Evolutionary conservation across 1,140 invertebrate genomes (phyloP).

Genomic region (Drosophila malerkotliana): DNA sequence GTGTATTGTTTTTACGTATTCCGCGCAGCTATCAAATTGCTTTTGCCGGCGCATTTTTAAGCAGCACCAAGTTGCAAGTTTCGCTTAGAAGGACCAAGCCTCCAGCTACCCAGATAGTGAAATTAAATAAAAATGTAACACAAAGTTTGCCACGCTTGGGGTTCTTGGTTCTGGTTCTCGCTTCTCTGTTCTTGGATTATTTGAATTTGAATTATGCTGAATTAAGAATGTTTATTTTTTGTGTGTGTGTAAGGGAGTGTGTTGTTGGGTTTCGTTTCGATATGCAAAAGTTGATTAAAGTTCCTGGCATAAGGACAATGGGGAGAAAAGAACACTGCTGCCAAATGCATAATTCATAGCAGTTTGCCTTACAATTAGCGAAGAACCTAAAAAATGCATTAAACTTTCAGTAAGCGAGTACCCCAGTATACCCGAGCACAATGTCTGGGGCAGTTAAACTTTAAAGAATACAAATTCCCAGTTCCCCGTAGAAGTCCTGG

Average conservation of each 20-base stretch:
- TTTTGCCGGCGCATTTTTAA: constrained; percentile 78
- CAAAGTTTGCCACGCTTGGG: constrained; percentile 56
- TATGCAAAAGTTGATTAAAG: constrained; percentile 80
- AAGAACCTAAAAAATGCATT: constrained; percentile 73
- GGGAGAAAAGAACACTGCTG: constrained; percentile 39
- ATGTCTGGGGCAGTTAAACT: constrained; percentile 48
- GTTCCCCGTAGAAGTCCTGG: constrained; percentile 12
- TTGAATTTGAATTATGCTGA: constrained; percentile 80
- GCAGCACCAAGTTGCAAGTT: constrained; percentile 43
- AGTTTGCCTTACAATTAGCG: constrained; percentile 75
- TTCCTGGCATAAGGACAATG: constrained; percentile 67
- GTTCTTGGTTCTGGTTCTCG: constrained; percentile 12
- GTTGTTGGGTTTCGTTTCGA: constrained; percentile 50
- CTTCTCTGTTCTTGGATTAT: constrained; percentile 35
- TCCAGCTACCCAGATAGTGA: constrained; percentile 54
- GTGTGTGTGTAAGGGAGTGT: constrained; percentile 10
- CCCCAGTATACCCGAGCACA: constrained; percentile 47
- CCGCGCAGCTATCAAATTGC: constrained; percentile 77
- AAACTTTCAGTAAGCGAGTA: constrained; percentile 55
- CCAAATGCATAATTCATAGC: constrained; percentile 77
- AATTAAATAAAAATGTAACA: constrained; percentile 81
- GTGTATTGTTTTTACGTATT: constrained; percentile 78
- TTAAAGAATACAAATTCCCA: constrained; percentile 60
- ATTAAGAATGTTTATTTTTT: constrained; percentile 72
- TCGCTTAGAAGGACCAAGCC: constrained; percentile 20